phyloP scores from a whole-genome alignment of 2,888 invertebrate species.

The Hydrotaea cyrtoneurina region DNA sequence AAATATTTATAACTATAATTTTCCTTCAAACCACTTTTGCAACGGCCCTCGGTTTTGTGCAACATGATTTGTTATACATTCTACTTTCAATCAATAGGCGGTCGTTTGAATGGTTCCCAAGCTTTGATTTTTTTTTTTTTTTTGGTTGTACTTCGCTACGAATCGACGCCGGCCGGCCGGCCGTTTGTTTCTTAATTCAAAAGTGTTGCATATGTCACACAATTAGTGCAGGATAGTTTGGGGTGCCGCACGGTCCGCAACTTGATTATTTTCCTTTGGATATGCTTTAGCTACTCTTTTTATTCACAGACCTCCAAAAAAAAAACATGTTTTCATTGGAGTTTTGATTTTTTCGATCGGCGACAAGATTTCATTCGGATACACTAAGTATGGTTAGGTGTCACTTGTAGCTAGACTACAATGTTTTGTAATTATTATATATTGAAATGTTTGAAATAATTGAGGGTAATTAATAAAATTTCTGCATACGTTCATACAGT shows the following conservation, averaged over 20 bases:
- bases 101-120: constrained; percentile 42
- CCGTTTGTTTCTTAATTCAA: constrained; percentile 22
- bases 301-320: constrained; percentile 13
- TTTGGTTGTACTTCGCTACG: background rate
- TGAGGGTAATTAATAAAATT: constrained; percentile 41
- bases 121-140: constrained; percentile 20
- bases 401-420: constrained; percentile 24
- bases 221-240: constrained; percentile 33
- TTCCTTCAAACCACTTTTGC: no score
- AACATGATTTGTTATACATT: constrained; percentile 32
- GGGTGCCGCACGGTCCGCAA: background rate
- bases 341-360: background rate
- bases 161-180: no score
- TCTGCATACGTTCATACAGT: background rate
- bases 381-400: background rate
- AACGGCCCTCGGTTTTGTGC: background rate
- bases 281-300: background rate
- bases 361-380: constrained; percentile 10
- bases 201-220: constrained; percentile 55
- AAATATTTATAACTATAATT: no score
- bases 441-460: constrained; percentile 40
- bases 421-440: constrained; percentile 32
- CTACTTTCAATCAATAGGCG: constrained; percentile 20
- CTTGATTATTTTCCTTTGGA: constrained; percentile 5
- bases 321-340: constrained; percentile 47